phyloP scores from a whole-genome alignment of 2,113 vertebrate species.

The Mesitornis unicolor region DNA sequence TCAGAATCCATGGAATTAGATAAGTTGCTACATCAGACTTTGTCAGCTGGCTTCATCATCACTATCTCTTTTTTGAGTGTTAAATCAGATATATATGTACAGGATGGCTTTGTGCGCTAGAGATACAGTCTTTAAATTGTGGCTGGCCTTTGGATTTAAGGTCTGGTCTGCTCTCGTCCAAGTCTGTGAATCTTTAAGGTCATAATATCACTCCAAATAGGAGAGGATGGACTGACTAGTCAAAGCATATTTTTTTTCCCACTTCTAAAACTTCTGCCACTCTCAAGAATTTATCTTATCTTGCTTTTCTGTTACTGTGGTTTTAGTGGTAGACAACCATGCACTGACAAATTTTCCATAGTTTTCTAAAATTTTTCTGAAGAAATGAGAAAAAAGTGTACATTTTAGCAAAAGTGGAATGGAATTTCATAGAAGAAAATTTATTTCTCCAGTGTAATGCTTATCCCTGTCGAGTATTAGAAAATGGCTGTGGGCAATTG shows the following conservation, averaged over 20 bases:
- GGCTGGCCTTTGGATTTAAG: neutral
- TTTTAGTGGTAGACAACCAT: neutral
- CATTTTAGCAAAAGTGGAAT: neutral
- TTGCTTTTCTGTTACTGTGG: neutral
- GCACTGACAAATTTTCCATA: neutral
- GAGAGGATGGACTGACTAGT: accelerated
- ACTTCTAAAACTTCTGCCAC: neutral
- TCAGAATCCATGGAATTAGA: neutral
- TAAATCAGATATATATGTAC: neutral
- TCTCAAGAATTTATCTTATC: neutral
- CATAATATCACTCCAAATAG: neutral
- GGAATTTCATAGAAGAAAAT: neutral
- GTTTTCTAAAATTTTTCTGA: neutral
- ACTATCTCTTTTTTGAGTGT: neutral
- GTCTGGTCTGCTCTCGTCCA: neutral
- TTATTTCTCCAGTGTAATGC: neutral
- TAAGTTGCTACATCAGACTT: neutral
- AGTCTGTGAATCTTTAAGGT: neutral
- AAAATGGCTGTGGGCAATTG: neutral
- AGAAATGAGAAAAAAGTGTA: neutral
- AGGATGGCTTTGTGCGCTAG: neutral
- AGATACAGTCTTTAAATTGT: neutral
- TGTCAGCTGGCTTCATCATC: neutral
- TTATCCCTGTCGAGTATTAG: neutral
- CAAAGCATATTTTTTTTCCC: neutral